These are phyloP conservation scores for Falco peregrinus DNA, from an alignment of 2,797 vertebrate genomes.

Conservation along the genomic window DNA sequence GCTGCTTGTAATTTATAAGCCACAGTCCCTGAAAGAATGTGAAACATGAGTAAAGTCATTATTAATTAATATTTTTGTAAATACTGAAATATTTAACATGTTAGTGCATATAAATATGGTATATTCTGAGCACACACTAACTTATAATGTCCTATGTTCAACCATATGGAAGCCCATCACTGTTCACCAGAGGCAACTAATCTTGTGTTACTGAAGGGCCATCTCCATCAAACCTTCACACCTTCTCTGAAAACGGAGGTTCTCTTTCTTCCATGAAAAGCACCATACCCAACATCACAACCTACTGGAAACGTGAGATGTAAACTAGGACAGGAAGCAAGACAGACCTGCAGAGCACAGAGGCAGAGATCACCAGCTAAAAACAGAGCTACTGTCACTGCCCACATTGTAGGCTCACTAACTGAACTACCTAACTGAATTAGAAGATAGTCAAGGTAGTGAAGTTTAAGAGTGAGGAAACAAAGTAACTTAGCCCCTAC, in stretches of 20 bases:
- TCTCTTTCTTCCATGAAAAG: background rate
- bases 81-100: background rate
- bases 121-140: background rate
- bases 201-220: background rate
- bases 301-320: accelerated
- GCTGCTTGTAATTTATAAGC: background rate
- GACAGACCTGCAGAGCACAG: background rate
- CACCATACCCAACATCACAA: background rate
- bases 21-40: background rate
- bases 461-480: background rate
- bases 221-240: background rate
- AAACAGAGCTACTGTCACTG: background rate
- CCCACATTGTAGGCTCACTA: too few species aligned
- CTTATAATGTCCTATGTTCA: background rate
- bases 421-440: background rate
- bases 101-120: background rate
- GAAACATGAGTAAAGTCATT: background rate
- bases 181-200: background rate
- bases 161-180: background rate
- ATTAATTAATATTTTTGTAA: background rate
- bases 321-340: background rate
- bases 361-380: background rate
- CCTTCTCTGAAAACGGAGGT: background rate
- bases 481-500: background rate
- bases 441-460: background rate